Evolutionary conservation across 2,113 vertebrate species (phyloP), one percentile per base, ranked within the genome.

Genomic region (Zosterops lateralis): DNA sequence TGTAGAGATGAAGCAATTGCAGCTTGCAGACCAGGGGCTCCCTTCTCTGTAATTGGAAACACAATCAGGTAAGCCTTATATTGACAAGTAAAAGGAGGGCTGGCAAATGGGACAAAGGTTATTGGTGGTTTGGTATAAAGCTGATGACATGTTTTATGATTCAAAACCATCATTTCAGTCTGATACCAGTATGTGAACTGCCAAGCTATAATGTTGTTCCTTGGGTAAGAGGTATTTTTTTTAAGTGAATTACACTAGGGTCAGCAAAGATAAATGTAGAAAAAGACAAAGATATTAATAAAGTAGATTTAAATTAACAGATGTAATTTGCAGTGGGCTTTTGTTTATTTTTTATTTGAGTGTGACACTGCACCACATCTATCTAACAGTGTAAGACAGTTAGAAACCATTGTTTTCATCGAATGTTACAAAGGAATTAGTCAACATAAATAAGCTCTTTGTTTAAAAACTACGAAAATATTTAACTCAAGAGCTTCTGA

Each of bases 1-100:
- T 99, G 99, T 93, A 98, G 99, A 98, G 99, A 99, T 93, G 98
- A 99, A 97, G 99, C 99, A 87, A 99, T 99, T 89, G 98, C 98
- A 81, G 98, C 97, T 68, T 99, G 99, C 97, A 98, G 96, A 97
- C 98, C 98, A 14, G 98, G 98, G 97, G 97, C 97, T 96, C 98
- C 98, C 72, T 98, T 99, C 94, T 98, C 98, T 97, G 97, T 99
- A 96, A 99, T 99, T 97, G 99, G 99, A 98, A 99, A 99, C 98
- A 98, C 98, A 98, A 98, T 99, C 97, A 99, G 99, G 99, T 98
- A 97, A 98, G 98, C 96, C 97, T 96, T 97, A 89, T 95, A 97
- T 94, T 97, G 98, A 98, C 97, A 98, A 98, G 96, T 97, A 97
- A 98, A 97, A 97, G 97, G 97, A 97, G 95, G 97, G 97, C 96